phyloP scores from a whole-genome alignment of 2,113 vertebrate genomes.

The Lamprotornis superbus region DNA sequence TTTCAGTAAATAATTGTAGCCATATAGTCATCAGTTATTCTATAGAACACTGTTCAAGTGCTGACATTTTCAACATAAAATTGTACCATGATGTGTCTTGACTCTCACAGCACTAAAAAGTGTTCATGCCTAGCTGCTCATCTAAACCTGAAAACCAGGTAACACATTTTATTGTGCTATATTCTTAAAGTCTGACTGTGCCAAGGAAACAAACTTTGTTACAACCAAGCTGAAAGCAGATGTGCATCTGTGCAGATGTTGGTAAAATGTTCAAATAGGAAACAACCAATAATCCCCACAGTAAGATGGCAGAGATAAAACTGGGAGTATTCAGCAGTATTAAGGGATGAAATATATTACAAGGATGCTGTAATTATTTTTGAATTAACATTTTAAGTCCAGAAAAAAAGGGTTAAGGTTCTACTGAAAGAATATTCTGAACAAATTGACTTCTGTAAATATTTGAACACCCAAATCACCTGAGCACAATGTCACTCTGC shows the following conservation, averaged over 20 bases:
- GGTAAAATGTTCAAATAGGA: background rate
- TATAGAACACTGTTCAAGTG: background rate
- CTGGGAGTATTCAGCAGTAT: background rate
- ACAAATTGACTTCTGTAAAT: background rate
- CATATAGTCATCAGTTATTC: background rate
- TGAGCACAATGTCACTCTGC: background rate
- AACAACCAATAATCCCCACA: background rate
- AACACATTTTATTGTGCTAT: background rate
- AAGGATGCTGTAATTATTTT: background rate
- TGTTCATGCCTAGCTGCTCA: background rate
- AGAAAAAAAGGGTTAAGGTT: background rate
- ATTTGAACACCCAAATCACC: background rate
- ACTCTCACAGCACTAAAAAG: background rate
- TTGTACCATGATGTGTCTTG: background rate
- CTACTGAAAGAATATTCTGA: background rate
- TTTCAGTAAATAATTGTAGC: background rate
- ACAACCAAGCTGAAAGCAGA: background rate
- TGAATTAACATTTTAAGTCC: background rate
- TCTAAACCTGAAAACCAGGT: background rate
- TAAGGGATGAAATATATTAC: background rate
- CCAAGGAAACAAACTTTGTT: background rate
- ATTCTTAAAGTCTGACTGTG: background rate
- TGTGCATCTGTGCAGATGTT: background rate
- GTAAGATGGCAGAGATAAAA: background rate
- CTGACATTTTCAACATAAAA: background rate